These are phyloP conservation scores for Cylloceria caligata DNA, from an alignment of 2,888 invertebrate genomes.

Conservation along the genomic window DNA sequence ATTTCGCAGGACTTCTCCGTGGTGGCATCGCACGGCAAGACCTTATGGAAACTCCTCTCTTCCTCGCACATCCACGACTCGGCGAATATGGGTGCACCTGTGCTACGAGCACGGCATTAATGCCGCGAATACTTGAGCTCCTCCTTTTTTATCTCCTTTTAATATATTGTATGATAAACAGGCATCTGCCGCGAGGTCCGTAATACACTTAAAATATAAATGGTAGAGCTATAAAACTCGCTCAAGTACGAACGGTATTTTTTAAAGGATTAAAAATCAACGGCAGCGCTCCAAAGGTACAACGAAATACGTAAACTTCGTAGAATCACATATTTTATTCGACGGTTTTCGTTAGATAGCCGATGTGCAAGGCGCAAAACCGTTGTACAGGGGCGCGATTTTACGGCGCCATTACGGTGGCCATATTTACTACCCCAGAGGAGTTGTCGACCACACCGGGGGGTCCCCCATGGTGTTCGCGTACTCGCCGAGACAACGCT, in stretches of 20 bases:
- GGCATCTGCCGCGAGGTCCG: slow-evolving; percentile 42
- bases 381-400: slow-evolving; percentile 27
- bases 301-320: not conserved
- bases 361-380: not conserved
- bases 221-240: not conserved
- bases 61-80: slow-evolving; percentile 34
- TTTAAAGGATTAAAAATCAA: slow-evolving; percentile 12
- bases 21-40: slow-evolving; percentile 43
- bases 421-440: slow-evolving; percentile 81
- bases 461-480: slow-evolving; percentile 76
- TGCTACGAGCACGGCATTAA: slow-evolving; percentile 34
- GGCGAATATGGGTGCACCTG: slow-evolving; percentile 49
- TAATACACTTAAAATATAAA: slow-evolving; percentile 39
- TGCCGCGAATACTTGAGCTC: slow-evolving; percentile 70
- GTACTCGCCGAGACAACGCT: slow-evolving; percentile 72
- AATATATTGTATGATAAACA: slow-evolving; percentile 64
- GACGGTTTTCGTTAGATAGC: not conserved
- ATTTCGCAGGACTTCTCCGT: slow-evolving; percentile 71
- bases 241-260: not conserved
- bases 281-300: not conserved
- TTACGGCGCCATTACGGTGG: slow-evolving; percentile 82
- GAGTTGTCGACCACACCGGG: slow-evolving; percentile 73
- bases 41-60: slow-evolving; percentile 44
- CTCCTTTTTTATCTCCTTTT: slow-evolving; percentile 48
- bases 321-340: not conserved